Evolutionary conservation across 2,888 invertebrate genomes (phyloP), one percentile per base, ranked within the genome.

Genomic region (Galeopsomyia nigrocyanea): DNA sequence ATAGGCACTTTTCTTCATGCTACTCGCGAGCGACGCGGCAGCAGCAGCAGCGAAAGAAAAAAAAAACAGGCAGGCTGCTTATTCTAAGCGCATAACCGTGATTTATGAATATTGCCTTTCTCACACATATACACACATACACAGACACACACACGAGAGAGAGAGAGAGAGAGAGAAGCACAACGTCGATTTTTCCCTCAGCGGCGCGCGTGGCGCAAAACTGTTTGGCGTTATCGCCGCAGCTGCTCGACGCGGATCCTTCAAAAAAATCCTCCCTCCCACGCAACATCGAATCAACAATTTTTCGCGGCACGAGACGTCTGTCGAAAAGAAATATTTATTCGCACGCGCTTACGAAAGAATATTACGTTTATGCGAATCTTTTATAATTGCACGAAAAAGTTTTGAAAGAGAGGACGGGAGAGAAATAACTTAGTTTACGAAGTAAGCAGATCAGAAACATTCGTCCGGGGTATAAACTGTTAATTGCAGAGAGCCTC

Each of bases 61-160:
- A 72, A 74, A 71, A 64, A 22, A 49, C 53, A 56, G 22, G 16
- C 39, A 21, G 68, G 69, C 67, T 80, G 81, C 85, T 85, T 84
- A 85, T 85, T 85, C 84, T 84, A 84, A 85, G 84, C 83, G 82
- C 81, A 84, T 84, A 84, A 83, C 82, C 79, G 79, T 86, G 84
- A 86, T 86, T 86, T 86, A 86, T 84, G 85, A 84, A 83, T 86
- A 86, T 84, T 84, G 84, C 83, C 79, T 83, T 79, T 76, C 79
- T 77, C 79, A 77, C 76, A 78, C 79, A 81, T 82, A n/a, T n/a
- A n/a, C n/a, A n/a, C n/a, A n/a, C n/a, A n/a, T n/a, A n/a, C n/a
- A n/a, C n/a, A n/a, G n/a, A n/a, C n/a, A n/a, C n/a, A n/a, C n/a
- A n/a, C n/a, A n/a, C 3, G 31, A 31, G 31, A 31, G 31, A 31